Base-by-base conservation (phyloP, 2,888 invertebrate species). In the Spodoptera exigua region DNA sequence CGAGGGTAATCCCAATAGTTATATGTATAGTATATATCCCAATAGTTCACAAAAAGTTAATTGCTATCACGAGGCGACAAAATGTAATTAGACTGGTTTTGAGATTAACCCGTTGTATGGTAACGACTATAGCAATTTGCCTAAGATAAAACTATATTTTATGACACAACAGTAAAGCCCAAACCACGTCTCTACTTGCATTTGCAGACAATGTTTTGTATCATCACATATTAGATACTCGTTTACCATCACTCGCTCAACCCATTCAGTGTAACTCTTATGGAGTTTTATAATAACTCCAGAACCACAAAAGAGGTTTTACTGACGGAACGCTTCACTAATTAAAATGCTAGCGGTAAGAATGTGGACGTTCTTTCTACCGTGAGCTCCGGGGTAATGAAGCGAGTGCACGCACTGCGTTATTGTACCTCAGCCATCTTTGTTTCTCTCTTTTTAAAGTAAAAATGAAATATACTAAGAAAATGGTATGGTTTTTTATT, bases 341-440 rank as follows among this genome's bases (percentile, higher is more conserved):
- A 66, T 66, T 66, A 63, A 66, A 66, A 63, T 59, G 45, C 51
- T 48, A 34, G 21, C 37, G 35, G 39, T 27, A 36, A 48, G 47
- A 39, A 61, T 56, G 52, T 53, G 56, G n/a, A 47, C 41, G 27
- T 27, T 9, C 27, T 27, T 27, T 27, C 27, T 27, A 7, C 9
- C 27, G 46, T 46, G 46, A 14, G 27, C 12, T 21, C 44, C n/a
- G n/a, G 45, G 21, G 37, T 48, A 53, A 45, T 35, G 32, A 11
- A 44, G 18, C 39, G 41, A 5, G 12, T 49, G n/a, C 9, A 44
- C 13, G 41, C 12, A 37, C 44, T 49, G 34, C 39, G 49, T 12
- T 17, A 32, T 43, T 48, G 36, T 53, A 16, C 36, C 44, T 53
- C 52, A 53, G 27, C 17, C 36, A 7, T 36, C 37, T 36, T 53